These are phyloP conservation scores for Tetranychus piercei DNA, from an alignment of 2,888 invertebrate species.

Conservation along the genomic window DNA sequence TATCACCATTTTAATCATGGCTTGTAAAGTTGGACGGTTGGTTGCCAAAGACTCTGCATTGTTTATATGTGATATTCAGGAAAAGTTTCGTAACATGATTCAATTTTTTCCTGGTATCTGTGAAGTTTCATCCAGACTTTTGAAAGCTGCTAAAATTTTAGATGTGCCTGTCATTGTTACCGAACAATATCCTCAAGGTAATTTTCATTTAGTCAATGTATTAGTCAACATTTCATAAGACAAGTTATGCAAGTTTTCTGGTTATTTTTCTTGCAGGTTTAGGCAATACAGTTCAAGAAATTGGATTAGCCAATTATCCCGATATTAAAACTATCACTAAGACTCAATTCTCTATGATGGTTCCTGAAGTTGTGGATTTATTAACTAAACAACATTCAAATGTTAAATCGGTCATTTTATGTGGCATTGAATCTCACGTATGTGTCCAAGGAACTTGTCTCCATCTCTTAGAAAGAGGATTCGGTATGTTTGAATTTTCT, in stretches of 20 bases:
- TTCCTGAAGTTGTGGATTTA: conserved; percentile 35
- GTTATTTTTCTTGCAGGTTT: conserved; percentile 32
- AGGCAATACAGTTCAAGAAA: conserved; percentile 38
- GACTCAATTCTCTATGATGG: conserved; percentile 41
- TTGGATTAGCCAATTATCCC: conserved; percentile 34
- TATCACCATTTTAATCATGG: not conserved
- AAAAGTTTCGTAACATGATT: conserved; percentile 52
- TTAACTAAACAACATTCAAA: conserved; percentile 30
- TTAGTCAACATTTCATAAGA: not conserved
- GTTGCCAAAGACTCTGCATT: conserved; percentile 45
- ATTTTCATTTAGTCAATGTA: not conserved
- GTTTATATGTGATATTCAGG: conserved; percentile 65
- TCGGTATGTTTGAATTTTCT: conserved; percentile 40
- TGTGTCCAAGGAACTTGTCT: conserved; percentile 42
- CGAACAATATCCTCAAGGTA: conserved; percentile 43
- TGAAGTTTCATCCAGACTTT: conserved; percentile 37
- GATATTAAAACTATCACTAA: conserved; percentile 34
- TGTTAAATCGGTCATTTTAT: conserved; percentile 31
- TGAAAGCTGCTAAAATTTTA: conserved; percentile 37
- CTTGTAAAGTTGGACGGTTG: conserved; percentile 33
- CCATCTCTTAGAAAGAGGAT: conserved; percentile 36
- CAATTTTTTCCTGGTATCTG: conserved; percentile 54
- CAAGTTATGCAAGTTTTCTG: not conserved
- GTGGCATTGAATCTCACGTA: conserved; percentile 42
- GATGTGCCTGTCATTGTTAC: conserved; percentile 40